phyloP scores from a whole-genome alignment of 2,797 vertebrate genomes.

The Diplodus puntazzo region DNA sequence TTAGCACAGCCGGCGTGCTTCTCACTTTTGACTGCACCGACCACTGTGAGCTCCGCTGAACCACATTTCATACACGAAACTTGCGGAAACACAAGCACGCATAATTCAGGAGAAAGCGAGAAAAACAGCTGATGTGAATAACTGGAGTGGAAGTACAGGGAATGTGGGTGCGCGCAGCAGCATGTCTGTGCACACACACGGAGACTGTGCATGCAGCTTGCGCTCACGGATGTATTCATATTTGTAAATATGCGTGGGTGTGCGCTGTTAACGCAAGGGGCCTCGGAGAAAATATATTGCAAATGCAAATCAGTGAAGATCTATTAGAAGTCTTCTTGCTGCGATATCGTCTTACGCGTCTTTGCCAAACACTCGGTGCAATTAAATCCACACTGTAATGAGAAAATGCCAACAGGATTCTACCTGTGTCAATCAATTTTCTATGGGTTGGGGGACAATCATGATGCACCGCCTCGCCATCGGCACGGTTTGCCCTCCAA shows the following conservation, averaged over 20 bases:
- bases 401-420: conserved; percentile 58
- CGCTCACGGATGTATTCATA: conserved; percentile 30
- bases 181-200: conserved; percentile 15
- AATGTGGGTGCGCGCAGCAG: conserved; percentile 19
- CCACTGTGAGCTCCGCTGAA: conserved; percentile 37
- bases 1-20: conserved; percentile 28
- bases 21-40: conserved; percentile 39
- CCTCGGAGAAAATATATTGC: conserved; percentile 57
- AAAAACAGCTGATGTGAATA: conserved; percentile 75
- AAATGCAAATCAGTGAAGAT: conserved; percentile 69
- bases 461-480: conserved; percentile 29
- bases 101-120: conserved; percentile 70
- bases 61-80: conserved; percentile 55
- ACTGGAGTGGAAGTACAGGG: conserved; percentile 50
- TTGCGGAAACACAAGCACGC: conserved; percentile 59
- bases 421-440: conserved; percentile 70
- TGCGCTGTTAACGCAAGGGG: conserved; percentile 22
- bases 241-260: conserved; percentile 56
- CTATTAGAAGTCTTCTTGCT: conserved; percentile 31
- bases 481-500: conserved; percentile 60
- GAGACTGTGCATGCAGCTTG: not conserved
- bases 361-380: conserved; percentile 56
- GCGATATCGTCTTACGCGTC: conserved; percentile 32
- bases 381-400: conserved; percentile 66
- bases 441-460: conserved; percentile 46